Percentiles rank a stretch among this genome's conserved stretches.
Evolutionary conservation across 2,888 invertebrate species (phyloP).

Genomic region (Actias luna): DNA sequence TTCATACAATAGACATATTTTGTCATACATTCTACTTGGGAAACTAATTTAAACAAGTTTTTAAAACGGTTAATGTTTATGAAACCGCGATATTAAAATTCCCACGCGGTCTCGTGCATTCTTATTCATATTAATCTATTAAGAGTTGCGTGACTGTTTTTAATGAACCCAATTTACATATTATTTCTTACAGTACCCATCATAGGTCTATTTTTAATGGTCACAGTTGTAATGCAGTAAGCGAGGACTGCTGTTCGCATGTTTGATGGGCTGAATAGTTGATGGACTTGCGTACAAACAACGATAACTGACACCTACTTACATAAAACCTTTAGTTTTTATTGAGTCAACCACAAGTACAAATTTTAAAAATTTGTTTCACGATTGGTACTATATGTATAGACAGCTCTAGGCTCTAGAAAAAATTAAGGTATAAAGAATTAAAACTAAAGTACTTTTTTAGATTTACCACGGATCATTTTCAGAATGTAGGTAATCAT

Average conservation of each 20-base stretch:
- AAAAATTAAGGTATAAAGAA: neutral
- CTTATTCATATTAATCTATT: constrained; percentile 10
- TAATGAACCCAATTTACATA: constrained; percentile 27
- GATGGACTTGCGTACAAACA: neutral
- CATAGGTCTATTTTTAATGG: constrained; percentile 34
- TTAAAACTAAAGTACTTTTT: neutral
- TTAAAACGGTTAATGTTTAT: neutral
- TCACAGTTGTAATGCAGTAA: constrained; percentile 32
- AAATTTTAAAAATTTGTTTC: no score
- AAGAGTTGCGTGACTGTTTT: constrained; percentile 5
- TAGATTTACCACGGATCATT: neutral
- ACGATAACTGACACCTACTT: neutral
- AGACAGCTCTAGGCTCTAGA: no score
- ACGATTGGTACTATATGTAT: no score
- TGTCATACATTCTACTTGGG: neutral
- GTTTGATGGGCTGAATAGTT: constrained; percentile 35
- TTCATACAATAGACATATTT: neutral
- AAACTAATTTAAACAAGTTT: constrained; percentile 1
- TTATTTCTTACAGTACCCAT: constrained; percentile 18
- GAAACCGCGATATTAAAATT: neutral
- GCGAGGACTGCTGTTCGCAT: constrained; percentile 35
- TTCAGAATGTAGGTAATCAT: neutral
- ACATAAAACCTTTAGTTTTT: neutral
- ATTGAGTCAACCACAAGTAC: neutral
- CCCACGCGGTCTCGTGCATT: constrained; percentile 12